These are phyloP conservation scores for Hirtodrosophila cameraria DNA, from an alignment of 2,888 invertebrate genomes.

Conservation along the genomic window DNA sequence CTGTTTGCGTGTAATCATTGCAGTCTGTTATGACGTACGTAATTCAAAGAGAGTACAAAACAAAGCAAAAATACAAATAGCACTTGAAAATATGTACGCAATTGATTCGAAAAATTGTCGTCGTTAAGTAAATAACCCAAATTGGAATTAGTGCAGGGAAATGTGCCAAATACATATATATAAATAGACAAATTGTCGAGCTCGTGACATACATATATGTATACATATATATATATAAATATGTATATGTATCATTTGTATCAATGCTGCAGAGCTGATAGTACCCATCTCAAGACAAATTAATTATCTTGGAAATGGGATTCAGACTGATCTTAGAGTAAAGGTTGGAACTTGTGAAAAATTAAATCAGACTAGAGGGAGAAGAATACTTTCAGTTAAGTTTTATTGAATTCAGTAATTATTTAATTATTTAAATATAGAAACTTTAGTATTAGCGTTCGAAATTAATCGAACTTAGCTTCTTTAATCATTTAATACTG, in stretches of 20 bases:
- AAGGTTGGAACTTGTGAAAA: no score
- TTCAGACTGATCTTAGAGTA: no score
- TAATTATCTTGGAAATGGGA: no score
- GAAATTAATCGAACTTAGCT: no score
- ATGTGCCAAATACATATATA: slow-evolving; percentile 69
- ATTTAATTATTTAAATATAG: no score
- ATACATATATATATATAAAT: slow-evolving; percentile 69
- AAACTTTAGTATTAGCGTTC: no score
- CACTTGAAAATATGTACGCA: slow-evolving; percentile 39
- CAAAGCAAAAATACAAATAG: no score
- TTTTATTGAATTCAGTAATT: no score
- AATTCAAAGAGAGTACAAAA: slow-evolving; percentile 19
- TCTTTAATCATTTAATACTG: no score
- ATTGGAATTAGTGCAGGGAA: slow-evolving; percentile 66
- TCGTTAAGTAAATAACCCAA: slow-evolving; percentile 70
- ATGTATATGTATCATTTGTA: slow-evolving; percentile 13
- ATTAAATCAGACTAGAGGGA: no score
- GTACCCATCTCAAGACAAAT: slow-evolving; percentile 6
- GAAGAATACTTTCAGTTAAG: no score
- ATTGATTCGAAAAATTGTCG: slow-evolving; percentile 58
- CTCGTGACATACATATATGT: slow-evolving; percentile 31
- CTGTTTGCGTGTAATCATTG: slow-evolving; percentile 2
- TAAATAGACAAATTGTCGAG: slow-evolving; percentile 65
- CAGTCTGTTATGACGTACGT: slow-evolving; percentile 11
- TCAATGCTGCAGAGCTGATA: slow-evolving; percentile 14